phyloP scores from a whole-genome alignment of 2,888 invertebrate species.

The Seira ritae region DNA sequence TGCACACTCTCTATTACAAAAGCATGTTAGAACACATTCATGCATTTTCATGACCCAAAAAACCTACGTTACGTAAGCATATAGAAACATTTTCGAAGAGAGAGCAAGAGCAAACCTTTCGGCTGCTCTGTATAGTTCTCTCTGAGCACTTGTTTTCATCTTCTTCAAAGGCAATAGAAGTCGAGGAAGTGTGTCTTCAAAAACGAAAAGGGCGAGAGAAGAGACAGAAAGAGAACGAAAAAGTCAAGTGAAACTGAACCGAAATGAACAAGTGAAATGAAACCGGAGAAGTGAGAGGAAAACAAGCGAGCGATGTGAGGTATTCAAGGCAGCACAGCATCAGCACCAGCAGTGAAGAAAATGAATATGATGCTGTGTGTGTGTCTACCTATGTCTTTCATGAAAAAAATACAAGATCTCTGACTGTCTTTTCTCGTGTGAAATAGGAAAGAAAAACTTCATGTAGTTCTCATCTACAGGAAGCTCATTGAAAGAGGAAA shows the following conservation, averaged over 20 bases:
- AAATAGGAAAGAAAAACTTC: background rate
- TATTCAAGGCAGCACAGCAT: conserved; percentile 32
- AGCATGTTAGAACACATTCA: background rate
- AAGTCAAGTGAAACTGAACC: conserved; percentile 51
- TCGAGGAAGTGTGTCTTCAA: conserved; percentile 19
- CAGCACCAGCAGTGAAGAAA: background rate
- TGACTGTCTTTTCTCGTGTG: background rate
- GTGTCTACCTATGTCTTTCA: background rate
- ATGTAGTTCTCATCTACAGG: conserved; percentile 5
- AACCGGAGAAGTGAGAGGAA: conserved; percentile 41
- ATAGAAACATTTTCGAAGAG: background rate
- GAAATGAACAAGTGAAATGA: conserved; percentile 51
- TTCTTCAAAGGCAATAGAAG: conserved; percentile 16
- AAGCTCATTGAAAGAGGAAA: conserved; percentile 33
- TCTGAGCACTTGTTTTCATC: background rate
- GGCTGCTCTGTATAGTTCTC: background rate
- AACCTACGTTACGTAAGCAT: background rate
- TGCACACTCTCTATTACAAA: no score
- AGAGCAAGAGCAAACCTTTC: background rate
- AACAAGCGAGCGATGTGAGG: conserved; percentile 26
- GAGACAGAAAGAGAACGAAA: conserved; percentile 19
- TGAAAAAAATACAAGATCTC: background rate
- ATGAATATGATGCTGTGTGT: background rate
- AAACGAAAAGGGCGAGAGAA: conserved; percentile 8
- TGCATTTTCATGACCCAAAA: conserved; percentile 14